Evolutionary conservation across 2,113 vertebrate species (phyloP).

Genomic region (Syngnathoides biaculeatus): DNA sequence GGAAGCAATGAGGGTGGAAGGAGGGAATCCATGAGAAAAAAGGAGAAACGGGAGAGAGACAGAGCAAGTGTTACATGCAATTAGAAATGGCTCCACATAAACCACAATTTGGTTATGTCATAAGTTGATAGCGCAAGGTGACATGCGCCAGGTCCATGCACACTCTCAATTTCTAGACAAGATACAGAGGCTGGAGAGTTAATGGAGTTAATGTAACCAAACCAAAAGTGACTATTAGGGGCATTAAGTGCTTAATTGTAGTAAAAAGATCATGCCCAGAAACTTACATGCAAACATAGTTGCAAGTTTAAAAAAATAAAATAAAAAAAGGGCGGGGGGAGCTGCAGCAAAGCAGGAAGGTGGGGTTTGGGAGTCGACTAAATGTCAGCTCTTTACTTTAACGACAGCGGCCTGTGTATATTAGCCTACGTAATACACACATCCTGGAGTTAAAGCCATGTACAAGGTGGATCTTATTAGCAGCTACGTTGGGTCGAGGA

Average conservation of each 20-base stretch:
- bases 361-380: conserved; percentile 16
- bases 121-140: conserved; percentile 51
- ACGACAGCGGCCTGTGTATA: background rate
- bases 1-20: background rate
- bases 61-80: conserved; percentile 87
- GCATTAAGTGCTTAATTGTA: conserved; percentile 48
- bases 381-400: conserved; percentile 20
- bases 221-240: conserved; percentile 31
- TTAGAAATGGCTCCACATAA: conserved; percentile 80
- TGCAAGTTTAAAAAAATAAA: background rate
- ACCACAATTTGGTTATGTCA: conserved; percentile 66
- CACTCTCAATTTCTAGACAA: conserved; percentile 50
- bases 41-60: conserved; percentile 56
- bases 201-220: conserved; percentile 40
- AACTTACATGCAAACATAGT: conserved; percentile 40
- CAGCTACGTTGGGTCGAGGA: conserved; percentile 1
- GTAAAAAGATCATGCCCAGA: conserved; percentile 50
- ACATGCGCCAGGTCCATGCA: conserved; percentile 61
- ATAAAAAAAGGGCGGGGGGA: background rate
- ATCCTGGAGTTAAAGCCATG: background rate
- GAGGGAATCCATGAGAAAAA: conserved; percentile 4
- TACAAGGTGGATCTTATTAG: conserved; percentile 12
- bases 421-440: background rate
- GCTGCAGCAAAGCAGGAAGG: conserved; percentile 37
- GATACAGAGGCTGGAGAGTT: conserved; percentile 38